Percentiles rank a stretch among this genome's conserved stretches.
These are phyloP conservation scores for Melipona bicolor DNA, from an alignment of 2,888 invertebrate genomes.

Conservation along the genomic window DNA sequence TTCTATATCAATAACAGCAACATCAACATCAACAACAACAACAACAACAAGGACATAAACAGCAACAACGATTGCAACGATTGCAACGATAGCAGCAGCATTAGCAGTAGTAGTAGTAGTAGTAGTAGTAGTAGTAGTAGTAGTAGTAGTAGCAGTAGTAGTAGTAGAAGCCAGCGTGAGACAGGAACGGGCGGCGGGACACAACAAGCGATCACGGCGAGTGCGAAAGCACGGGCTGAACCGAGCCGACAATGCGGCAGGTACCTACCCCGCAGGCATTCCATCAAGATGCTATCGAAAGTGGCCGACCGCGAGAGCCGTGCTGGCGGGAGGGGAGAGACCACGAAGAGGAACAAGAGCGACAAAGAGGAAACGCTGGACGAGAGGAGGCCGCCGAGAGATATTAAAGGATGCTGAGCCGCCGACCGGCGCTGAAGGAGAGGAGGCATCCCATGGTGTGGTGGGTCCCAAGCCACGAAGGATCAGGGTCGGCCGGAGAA, in stretches of 20 bases:
- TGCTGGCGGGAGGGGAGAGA: constrained; percentile 41
- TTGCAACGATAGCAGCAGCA: not conserved
- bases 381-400: constrained; percentile 74
- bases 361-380: constrained; percentile 53
- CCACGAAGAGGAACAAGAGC: constrained; percentile 36
- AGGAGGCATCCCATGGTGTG: constrained; percentile 74
- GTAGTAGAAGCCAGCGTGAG: not conserved
- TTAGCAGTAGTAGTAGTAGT: too few relatives aligned
- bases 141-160: not conserved
- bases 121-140: not conserved
- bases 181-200: not conserved
- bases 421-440: constrained; percentile 63
- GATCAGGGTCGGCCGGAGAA: constrained; percentile 66
- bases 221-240: constrained; percentile 63
- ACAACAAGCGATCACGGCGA: constrained; percentile 46
- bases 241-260: constrained; percentile 80
- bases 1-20: not conserved
- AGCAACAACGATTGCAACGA: too few relatives aligned
- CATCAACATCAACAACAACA: too few relatives aligned
- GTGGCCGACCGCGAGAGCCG: constrained; percentile 59
- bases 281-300: constrained; percentile 82
- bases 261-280: constrained; percentile 81
- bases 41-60: too few relatives aligned
- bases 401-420: constrained; percentile 80
- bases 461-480: constrained; percentile 73